These are phyloP conservation scores for Protophormia terraenovae DNA, from an alignment of 2,888 invertebrate species.

Conservation along the genomic window DNA sequence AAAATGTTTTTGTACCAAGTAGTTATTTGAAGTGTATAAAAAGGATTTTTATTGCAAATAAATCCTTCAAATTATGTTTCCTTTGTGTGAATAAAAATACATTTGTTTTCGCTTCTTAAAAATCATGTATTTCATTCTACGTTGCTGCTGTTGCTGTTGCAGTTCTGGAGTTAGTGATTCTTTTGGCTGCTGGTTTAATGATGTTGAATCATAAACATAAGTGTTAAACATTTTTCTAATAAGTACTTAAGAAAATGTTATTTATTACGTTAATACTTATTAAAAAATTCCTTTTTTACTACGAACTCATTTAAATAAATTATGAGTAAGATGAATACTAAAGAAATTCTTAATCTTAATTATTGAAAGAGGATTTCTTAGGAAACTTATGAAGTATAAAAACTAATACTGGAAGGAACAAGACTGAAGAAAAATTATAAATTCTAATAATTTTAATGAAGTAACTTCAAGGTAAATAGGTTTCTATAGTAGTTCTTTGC, in stretches of 20 bases:
- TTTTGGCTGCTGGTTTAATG: conserved; percentile 17
- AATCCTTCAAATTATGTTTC: conserved; percentile 60
- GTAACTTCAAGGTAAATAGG: too few species aligned
- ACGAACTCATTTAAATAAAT: background rate
- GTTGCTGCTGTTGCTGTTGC: background rate
- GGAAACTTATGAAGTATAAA: too few species aligned
- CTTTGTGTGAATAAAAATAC: background rate
- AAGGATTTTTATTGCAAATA: conserved; percentile 61
- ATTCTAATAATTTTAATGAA: too few species aligned
- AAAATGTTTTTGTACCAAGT: background rate
- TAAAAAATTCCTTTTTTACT: background rate
- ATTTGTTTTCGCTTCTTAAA: too few species aligned
- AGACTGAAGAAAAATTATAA: too few species aligned
- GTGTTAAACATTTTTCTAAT: conserved; percentile 34
- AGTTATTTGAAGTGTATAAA: conserved; percentile 33
- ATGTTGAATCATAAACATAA: conserved; percentile 38
- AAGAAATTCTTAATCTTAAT: background rate
- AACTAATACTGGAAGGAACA: too few species aligned
- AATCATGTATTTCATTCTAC: background rate
- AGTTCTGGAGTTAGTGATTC: background rate
- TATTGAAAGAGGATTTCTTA: background rate
- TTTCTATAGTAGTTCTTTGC: too few species aligned
- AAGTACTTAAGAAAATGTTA: conserved; percentile 18
- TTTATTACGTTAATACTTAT: conserved; percentile 7
- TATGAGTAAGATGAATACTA: background rate